Evolutionary conservation across 2,888 invertebrate genomes (phyloP).

Genomic region (Drosophila pseudotalamancana): DNA sequence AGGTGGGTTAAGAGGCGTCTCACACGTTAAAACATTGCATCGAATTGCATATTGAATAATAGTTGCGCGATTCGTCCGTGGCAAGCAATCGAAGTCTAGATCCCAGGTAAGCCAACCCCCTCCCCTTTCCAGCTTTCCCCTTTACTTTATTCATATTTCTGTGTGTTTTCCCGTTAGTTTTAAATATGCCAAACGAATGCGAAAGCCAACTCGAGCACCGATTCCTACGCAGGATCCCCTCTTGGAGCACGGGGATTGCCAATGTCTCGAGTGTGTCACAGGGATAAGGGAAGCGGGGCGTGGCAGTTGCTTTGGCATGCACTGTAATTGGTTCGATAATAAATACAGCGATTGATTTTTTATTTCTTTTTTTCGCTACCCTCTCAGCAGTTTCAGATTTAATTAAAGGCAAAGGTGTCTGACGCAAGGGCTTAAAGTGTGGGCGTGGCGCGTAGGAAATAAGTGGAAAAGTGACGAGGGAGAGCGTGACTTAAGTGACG

Average conservation of each 20-base stretch:
- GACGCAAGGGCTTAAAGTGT: not conserved
- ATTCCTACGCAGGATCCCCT: conserved; percentile 2
- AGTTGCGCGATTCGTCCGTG: conserved; percentile 36
- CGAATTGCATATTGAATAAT: conserved; percentile 62
- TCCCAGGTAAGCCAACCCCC: not conserved
- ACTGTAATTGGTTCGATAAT: conserved; percentile 74
- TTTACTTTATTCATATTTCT: conserved; percentile 68
- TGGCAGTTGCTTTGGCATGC: conserved; percentile 23
- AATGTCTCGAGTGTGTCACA: conserved; percentile 58
- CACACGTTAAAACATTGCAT: conserved; percentile 36
- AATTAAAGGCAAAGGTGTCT: conserved; percentile 47
- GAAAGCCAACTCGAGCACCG: conserved; percentile 59
- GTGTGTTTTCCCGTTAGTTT: conserved; percentile 69
- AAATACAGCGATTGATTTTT: conserved; percentile 70
- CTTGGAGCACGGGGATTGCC: not conserved
- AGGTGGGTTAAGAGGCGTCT: conserved; percentile 6
- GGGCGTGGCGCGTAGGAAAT: conserved; percentile 22
- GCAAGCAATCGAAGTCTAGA: conserved; percentile 33
- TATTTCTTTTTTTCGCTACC: conserved; percentile 3
- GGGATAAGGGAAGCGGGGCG: conserved; percentile 4
- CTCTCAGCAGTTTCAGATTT: conserved; percentile 22
- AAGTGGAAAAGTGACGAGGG: conserved; percentile 13
- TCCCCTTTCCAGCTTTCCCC: not conserved
- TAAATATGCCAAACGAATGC: conserved; percentile 70
- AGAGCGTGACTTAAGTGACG: conserved; percentile 18